Evolutionary conservation across 2,888 invertebrate genomes (phyloP).

Genomic region (Pheosia gnoma): DNA sequence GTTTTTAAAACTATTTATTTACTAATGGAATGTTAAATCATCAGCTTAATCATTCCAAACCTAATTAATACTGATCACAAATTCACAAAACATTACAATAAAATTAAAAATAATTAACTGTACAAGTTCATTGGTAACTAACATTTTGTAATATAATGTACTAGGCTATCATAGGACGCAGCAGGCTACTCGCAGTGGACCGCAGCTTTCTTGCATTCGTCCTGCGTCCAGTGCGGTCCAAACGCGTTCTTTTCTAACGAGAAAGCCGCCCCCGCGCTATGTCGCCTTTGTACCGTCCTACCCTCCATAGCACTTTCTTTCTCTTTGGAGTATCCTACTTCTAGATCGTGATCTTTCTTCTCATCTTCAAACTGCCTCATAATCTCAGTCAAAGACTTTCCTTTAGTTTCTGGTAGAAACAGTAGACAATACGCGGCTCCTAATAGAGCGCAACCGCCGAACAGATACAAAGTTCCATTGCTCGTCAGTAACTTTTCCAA

Average conservation of each 20-base stretch:
- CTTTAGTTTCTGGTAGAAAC: conserved; percentile 88
- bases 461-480: conserved; percentile 86
- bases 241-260: conserved; percentile 69
- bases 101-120: conserved; percentile 43
- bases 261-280: conserved; percentile 71
- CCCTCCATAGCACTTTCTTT: conserved; percentile 53
- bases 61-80: conserved; percentile 72
- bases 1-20: conserved; percentile 43
- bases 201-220: conserved; percentile 45
- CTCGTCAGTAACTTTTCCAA: conserved; percentile 82
- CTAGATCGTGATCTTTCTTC: conserved; percentile 66
- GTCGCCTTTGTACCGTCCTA: conserved; percentile 67
- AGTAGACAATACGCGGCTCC: conserved; percentile 85
- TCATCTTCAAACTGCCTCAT: conserved; percentile 85
- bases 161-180: conserved; percentile 39
- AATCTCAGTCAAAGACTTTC: conserved; percentile 87
- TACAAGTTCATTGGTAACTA: conserved; percentile 47
- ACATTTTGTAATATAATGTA: conserved; percentile 36
- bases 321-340: conserved; percentile 58
- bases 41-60: conserved; percentile 29
- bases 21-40: conserved; percentile 49
- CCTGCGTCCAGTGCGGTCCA: conserved; percentile 54
- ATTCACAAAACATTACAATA: conserved; percentile 40
- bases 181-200: conserved; percentile 36
- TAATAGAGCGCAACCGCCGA: conserved; percentile 83